Base-by-base conservation (phyloP, 2,888 invertebrate genomes). In the Prionchulus punctatus region DNA sequence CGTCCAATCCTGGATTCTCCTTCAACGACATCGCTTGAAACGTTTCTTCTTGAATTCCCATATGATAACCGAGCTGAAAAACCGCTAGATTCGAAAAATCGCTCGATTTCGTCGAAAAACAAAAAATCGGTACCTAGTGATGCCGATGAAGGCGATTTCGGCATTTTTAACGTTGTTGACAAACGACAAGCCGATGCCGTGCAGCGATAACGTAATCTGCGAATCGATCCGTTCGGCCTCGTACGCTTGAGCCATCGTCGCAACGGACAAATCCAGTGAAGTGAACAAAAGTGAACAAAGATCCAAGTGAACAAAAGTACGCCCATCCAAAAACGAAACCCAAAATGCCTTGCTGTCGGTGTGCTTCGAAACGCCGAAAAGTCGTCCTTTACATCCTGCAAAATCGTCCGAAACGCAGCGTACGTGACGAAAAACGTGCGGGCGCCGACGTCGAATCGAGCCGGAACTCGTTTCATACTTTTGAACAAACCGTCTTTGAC, bases 201-300 rank as follows among this genome's bases (percentile, higher is more conserved):
- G 85, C 66, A 98, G 81, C 54, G 83, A 82, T 26, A 96, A 67
- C 12, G 79, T 81, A 27, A 86, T 79, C 66, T 86, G 84, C 66
- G 82, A 81, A 52, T 83, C 81, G 12, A 82, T 77, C 27, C 73
- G 75, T 66, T 78, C 90, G 30, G 88, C 77, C 60, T 86, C 82
- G 36, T 85, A 85, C 1, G 84, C 80, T 70, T 76, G 25, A 78
- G 82, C 74, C 81, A 82, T 7, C 81, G 85, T 66, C 0, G 87
- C 88, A 27, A 91, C 76, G 27, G 79, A 78, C 2, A 79, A 68
- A 65, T 83, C 82, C 3, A 80, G 78, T n/a, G n/a, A n/a, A 0
- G 94, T 94, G 71, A 96, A 86, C 43, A 98, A 76, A 7, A 98
- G 72, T n/a, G n/a, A n/a, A n/a, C n/a, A n/a, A n/a, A n/a, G n/a